A percentile compares a stretch with the other conserved stretches of the same genome.
phyloP scores from a whole-genome alignment of 2,113 vertebrate genomes.

The Parus major region DNA sequence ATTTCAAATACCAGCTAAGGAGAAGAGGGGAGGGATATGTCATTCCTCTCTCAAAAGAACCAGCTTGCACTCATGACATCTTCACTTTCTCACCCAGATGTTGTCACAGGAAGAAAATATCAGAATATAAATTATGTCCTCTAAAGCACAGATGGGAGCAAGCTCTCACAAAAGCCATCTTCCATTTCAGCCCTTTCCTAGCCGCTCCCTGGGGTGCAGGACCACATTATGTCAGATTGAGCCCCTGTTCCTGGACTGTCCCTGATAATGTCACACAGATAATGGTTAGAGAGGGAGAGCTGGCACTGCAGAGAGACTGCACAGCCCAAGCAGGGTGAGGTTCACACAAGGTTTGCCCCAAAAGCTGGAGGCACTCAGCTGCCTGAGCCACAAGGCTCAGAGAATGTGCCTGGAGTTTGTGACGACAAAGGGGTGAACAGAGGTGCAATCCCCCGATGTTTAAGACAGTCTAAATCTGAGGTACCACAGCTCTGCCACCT shows the following conservation, averaged over 20 bases:
- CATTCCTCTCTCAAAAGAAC: background rate
- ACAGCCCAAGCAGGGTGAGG: background rate
- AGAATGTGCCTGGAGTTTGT: background rate
- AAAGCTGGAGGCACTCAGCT: accelerated
- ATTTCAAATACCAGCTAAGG: background rate
- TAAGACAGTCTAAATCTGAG: background rate
- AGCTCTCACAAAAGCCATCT: background rate
- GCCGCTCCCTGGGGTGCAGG: background rate
- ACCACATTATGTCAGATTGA: background rate
- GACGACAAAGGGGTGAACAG: background rate
- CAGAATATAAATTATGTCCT: background rate
- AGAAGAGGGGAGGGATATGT: background rate
- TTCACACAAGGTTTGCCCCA: background rate
- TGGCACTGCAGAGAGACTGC: background rate
- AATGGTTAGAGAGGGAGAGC: background rate
- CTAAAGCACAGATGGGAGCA: background rate
- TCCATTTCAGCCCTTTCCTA: background rate
- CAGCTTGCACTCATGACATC: background rate
- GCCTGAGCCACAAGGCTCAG: background rate
- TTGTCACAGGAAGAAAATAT: background rate
- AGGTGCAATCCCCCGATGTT: background rate
- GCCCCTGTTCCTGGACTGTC: background rate
- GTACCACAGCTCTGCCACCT: background rate
- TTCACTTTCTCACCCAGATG: background rate
- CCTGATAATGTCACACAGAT: background rate